phyloP scores from a whole-genome alignment of 2,797 vertebrate genomes.

The Enteromius fasciolatus region DNA sequence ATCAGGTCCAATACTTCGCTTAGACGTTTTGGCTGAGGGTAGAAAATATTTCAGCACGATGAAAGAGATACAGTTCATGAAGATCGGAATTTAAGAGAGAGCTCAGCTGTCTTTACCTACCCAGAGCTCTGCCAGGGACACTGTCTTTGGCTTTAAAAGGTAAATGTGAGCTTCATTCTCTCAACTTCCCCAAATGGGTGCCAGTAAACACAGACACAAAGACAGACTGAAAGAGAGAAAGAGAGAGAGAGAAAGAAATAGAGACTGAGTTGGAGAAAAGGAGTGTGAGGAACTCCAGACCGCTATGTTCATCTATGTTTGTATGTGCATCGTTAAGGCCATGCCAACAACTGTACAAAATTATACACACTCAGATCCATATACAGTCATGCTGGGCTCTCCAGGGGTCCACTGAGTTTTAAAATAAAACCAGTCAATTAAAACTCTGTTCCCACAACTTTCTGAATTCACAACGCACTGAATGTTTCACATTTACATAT shows the following conservation, averaged over 20 bases:
- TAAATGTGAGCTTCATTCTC: constrained; percentile 50
- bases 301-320: constrained; percentile 16
- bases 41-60: constrained; percentile 14
- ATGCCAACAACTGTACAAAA: constrained; percentile 44
- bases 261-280: constrained; percentile 25
- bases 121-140: constrained; percentile 26
- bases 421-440: constrained; percentile 18
- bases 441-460: constrained; percentile 40
- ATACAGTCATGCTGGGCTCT: constrained; percentile 52
- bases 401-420: constrained; percentile 27
- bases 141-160: constrained; percentile 64
- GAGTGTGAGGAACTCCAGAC: constrained; percentile 55
- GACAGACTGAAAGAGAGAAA: constrained; percentile 18
- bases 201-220: constrained; percentile 54
- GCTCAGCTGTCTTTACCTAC: constrained; percentile 19
- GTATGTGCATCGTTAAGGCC: constrained; percentile 22
- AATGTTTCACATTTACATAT: constrained; percentile 11
- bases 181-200: constrained; percentile 40
- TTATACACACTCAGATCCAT: constrained; percentile 33
- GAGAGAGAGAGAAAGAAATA: neutral
- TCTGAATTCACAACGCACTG: neutral
- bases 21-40: neutral
- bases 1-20: neutral
- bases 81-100: constrained; percentile 15
- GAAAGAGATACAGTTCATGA: constrained; percentile 39